Conservation (phyloP, 1,140 invertebrate species). For the Drosophila pruinosa region DNA sequence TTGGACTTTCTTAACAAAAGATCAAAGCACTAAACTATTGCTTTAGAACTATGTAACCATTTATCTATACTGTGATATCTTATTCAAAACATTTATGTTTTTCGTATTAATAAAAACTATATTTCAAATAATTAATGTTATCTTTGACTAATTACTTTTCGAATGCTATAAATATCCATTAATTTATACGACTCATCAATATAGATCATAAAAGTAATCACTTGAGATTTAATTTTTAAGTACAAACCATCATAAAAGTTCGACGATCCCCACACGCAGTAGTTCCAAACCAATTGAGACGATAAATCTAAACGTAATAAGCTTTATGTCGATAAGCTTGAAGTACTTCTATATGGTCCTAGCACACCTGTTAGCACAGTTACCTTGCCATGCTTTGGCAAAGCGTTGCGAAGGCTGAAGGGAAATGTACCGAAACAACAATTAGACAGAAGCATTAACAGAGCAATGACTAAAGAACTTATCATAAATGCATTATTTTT, state of each 20-base stretch:
- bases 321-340: constrained; percentile 44
- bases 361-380: constrained; percentile 56
- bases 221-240: constrained; percentile 32
- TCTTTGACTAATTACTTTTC: background rate
- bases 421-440: constrained; percentile 63
- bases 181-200: constrained; percentile 3
- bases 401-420: constrained; percentile 44
- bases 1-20: constrained; percentile 44
- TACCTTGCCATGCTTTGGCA: background rate
- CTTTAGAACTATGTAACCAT: constrained; percentile 44
- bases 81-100: background rate
- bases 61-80: constrained; percentile 57
- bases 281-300: constrained; percentile 20
- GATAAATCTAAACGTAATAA: constrained; percentile 48
- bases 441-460: constrained; percentile 1
- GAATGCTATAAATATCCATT: constrained; percentile 4
- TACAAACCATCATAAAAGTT: constrained; percentile 29
- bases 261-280: constrained; percentile 10
- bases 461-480: constrained; percentile 2
- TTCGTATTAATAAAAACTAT: background rate
- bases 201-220: constrained; percentile 27
- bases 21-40: background rate
- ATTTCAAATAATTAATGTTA: background rate
- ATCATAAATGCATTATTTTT: constrained; percentile 16
- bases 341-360: constrained; percentile 7